Percentiles rank a stretch among this genome's conserved stretches.
Evolutionary conservation across 2,888 invertebrate species (phyloP).

Genomic region (Margaritifera margaritifera): DNA sequence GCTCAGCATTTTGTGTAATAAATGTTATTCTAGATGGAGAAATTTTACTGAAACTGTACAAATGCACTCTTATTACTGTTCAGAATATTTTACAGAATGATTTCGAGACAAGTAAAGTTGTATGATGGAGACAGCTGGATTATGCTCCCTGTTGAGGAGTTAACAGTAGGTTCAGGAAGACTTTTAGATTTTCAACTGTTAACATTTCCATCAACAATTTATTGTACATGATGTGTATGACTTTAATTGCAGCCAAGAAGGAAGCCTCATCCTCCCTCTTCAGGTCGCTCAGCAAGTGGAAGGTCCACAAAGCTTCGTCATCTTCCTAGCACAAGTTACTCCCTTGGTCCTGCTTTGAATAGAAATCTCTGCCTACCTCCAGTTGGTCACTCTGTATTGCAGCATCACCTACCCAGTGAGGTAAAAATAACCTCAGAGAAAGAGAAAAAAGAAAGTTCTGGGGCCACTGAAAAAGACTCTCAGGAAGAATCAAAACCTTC

Average conservation of each 20-base stretch:
- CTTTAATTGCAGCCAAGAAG: conserved; percentile 47
- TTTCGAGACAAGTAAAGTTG: no score
- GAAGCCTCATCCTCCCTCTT: conserved; percentile 54
- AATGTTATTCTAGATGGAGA: no score
- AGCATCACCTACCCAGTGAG: neutral
- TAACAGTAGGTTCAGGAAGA: no score
- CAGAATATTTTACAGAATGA: no score
- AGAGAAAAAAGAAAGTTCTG: neutral
- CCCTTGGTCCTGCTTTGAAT: conserved; percentile 58
- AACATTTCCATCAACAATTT: neutral
- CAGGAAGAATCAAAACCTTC: no score
- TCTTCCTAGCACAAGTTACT: conserved; percentile 49
- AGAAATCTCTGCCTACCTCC: conserved; percentile 69
- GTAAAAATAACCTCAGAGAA: neutral
- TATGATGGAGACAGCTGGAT: no score
- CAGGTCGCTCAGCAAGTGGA: conserved; percentile 51
- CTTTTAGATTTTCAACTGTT: neutral
- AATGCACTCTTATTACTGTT: no score
- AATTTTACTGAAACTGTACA: no score
- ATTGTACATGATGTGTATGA: neutral
- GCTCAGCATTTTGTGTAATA: no score
- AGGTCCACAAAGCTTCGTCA: conserved; percentile 50
- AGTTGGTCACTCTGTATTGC: conserved; percentile 53
- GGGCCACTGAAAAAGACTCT: conserved; percentile 2
- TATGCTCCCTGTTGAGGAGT: no score